These are phyloP conservation scores for Whitmania pigra DNA, from an alignment of 1,140 invertebrate species.

Conservation along the genomic window DNA sequence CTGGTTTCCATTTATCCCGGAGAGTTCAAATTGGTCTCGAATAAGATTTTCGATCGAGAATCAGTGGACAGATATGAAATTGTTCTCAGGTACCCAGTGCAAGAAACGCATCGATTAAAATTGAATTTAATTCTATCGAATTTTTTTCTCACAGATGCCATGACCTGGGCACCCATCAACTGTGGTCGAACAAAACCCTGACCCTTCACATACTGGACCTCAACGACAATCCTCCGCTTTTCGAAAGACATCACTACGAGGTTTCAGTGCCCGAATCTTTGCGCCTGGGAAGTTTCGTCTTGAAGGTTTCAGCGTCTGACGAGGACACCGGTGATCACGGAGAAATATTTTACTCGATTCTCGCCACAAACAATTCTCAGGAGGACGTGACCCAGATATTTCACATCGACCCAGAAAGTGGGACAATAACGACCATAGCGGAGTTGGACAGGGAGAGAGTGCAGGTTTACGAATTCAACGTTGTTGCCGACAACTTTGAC, in stretches of 20 bases:
- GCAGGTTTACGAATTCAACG: background rate
- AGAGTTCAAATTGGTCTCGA: background rate
- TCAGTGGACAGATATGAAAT: background rate
- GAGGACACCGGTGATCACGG: constrained; percentile 16
- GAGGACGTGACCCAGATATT: constrained; percentile 39
- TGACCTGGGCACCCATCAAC: constrained; percentile 11
- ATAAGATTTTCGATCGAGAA: constrained; percentile 9
- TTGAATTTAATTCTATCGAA: background rate
- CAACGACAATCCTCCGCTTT: constrained; percentile 21
- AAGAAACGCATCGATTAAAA: background rate
- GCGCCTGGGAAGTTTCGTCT: constrained; percentile 12
- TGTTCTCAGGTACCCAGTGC: background rate
- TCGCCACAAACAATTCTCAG: background rate
- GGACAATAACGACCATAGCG: constrained; percentile 67
- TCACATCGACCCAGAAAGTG: constrained; percentile 71
- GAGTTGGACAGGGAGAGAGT: constrained; percentile 62
- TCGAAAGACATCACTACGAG: constrained; percentile 10
- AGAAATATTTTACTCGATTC: constrained; percentile 15
- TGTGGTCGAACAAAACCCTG: background rate
- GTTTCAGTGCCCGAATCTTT: constrained; percentile 17
- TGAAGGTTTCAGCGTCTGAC: constrained; percentile 19
- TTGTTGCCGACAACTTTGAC: constrained; percentile 9
- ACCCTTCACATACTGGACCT: constrained; percentile 7
- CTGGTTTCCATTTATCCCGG: background rate
- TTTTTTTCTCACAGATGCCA: background rate